Conservation (phyloP, 1,140 invertebrate genomes). For the Himalopsyche phryganea region DNA sequence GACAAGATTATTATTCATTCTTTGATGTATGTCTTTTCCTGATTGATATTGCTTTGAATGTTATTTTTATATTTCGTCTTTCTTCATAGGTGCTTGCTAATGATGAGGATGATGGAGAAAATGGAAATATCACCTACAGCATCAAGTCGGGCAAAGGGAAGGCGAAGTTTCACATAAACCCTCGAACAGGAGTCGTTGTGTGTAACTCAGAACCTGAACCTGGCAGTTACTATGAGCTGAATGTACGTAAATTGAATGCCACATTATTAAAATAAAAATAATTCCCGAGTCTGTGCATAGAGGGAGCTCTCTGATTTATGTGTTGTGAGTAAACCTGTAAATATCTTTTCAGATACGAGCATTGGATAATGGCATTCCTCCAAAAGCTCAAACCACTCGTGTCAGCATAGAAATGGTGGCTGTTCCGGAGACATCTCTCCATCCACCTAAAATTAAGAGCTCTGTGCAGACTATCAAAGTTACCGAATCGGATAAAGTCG, state of each 20-base stretch:
- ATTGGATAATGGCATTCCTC: conserved; percentile 69
- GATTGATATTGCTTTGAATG: too few species aligned
- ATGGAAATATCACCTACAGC: conserved; percentile 76
- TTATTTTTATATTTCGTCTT: too few species aligned
- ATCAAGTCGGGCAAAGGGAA: conserved; percentile 73
- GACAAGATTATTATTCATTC: too few species aligned
- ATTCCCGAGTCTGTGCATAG: too few species aligned
- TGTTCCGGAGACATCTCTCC: conserved; percentile 55
- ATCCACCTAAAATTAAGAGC: conserved; percentile 63
- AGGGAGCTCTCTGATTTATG: too few species aligned
- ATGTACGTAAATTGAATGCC: conserved; percentile 62
- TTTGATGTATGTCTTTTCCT: too few species aligned
- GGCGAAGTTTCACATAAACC: conserved; percentile 75
- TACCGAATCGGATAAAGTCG: conserved; percentile 80
- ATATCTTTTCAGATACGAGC: conserved; percentile 66
- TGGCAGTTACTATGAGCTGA: conserved; percentile 75
- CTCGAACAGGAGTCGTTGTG: conserved; percentile 69
- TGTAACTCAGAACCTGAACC: conserved; percentile 54
- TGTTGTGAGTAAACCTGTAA: too few species aligned
- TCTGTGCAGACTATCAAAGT: conserved; percentile 65
- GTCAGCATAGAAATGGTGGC: conserved; percentile 67
- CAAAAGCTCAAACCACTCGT: conserved; percentile 65
- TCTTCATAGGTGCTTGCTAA: conserved; percentile 72
- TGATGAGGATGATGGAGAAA: conserved; percentile 78
- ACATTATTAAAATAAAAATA: too few species aligned